A percentile compares a stretch with the other conserved stretches of the same genome.
These are phyloP conservation scores for Athripsodes cinereus DNA, from an alignment of 2,888 invertebrate species.

Conservation along the genomic window DNA sequence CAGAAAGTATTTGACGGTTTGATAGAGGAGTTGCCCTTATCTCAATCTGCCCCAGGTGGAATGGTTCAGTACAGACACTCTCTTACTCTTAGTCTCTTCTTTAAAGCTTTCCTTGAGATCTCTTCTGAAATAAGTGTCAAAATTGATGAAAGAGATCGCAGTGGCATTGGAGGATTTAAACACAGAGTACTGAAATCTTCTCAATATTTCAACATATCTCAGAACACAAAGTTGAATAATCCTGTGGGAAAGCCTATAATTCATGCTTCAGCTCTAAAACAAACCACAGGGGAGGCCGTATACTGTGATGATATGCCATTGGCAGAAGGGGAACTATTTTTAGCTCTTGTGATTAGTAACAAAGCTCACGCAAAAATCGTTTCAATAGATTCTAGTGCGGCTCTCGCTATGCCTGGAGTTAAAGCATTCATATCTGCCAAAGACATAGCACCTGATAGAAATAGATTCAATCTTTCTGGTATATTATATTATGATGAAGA, in stretches of 20 bases:
- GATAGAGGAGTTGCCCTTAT: conserved; percentile 68
- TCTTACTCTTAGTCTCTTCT: conserved; percentile 70
- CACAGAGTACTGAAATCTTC: conserved; percentile 57
- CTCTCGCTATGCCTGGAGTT: conserved; percentile 71
- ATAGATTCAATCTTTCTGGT: conserved; percentile 53
- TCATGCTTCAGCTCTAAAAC: conserved; percentile 79
- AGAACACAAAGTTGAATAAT: conserved; percentile 37
- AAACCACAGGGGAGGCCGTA: conserved; percentile 86
- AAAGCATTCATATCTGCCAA: conserved; percentile 72
- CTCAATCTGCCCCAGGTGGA: conserved; percentile 76
- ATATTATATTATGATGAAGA: conserved; percentile 75
- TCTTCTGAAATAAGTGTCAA: conserved; percentile 41
- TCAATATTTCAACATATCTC: conserved; percentile 59
- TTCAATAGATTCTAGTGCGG: conserved; percentile 66
- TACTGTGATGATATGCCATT: conserved; percentile 86
- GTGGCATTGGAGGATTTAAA: conserved; percentile 54
- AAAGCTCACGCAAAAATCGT: conserved; percentile 77
- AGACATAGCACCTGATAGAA: conserved; percentile 66
- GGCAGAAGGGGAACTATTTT: conserved; percentile 69
- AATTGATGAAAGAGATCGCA: conserved; percentile 41
- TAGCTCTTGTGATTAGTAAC: conserved; percentile 73
- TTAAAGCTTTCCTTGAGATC: conserved; percentile 61
- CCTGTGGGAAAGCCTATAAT: conserved; percentile 63
- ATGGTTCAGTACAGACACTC: conserved; percentile 74
- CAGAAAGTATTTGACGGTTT: conserved; percentile 57